Percentiles rank a stretch among this genome's conserved stretches.
Evolutionary conservation across 2,797 vertebrate genomes (phyloP).

Genomic region (Mionectes olivaceus): DNA sequence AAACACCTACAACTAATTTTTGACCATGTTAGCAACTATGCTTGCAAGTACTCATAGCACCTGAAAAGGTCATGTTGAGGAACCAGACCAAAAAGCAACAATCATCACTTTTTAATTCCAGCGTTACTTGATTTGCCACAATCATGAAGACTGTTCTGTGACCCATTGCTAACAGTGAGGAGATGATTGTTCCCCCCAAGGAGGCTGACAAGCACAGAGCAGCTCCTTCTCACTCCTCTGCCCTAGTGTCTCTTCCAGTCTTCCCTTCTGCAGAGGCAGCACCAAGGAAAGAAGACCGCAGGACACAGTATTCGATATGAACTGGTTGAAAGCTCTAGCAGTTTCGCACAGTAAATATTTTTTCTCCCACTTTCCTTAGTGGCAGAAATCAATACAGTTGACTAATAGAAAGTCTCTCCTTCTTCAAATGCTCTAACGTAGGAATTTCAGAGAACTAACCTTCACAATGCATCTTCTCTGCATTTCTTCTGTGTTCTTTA

Average conservation of each 20-base stretch:
- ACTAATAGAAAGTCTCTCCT: background rate
- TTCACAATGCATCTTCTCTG: background rate
- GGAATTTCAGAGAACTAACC: background rate
- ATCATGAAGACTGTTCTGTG: background rate
- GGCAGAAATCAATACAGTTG: constrained; percentile 15
- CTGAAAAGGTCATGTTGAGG: background rate
- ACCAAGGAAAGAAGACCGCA: background rate
- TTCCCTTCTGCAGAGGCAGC: background rate
- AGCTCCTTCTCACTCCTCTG: background rate
- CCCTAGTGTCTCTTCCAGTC: background rate
- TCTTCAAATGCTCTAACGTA: background rate
- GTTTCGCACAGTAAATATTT: constrained; percentile 38
- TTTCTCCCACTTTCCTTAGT: constrained; percentile 22
- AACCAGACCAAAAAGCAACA: background rate
- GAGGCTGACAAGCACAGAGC: background rate
- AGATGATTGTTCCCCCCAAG: background rate
- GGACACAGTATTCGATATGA: background rate
- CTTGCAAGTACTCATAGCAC: background rate
- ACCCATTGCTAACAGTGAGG: background rate
- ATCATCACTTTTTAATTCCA: background rate
- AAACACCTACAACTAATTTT: background rate
- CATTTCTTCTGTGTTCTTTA: background rate
- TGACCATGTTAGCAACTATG: background rate
- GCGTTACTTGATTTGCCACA: background rate
- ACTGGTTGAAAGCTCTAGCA: background rate